Base-by-base conservation (phyloP, 1,140 invertebrate species). In the Penaeus vannamei region DNA sequence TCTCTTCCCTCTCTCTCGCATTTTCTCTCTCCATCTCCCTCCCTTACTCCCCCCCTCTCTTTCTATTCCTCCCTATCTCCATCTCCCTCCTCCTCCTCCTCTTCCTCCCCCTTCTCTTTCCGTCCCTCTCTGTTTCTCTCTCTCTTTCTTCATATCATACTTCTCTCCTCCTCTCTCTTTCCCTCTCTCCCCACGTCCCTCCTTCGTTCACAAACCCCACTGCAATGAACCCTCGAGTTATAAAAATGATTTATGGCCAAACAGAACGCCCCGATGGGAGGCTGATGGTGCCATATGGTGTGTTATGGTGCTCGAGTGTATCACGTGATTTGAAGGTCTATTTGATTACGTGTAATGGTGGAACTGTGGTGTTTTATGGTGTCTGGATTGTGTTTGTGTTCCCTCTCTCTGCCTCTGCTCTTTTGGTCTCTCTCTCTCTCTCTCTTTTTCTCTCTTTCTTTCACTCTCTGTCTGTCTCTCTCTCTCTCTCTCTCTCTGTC, bases 41-140 rank as follows among this genome's bases (percentile, higher is more conserved):
- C 26, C 7, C 26, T 77, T 14, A 14, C 72, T 77, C 26, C 29
- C 2, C 23, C 42, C 29, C 42, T 26, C 72, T 77, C 72, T 77
- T n/a, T 77, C 72, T 77, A 8, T 77, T n/a, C 29, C 72, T 77
- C 72, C 29, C 72, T 77, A 8, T 77, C 72, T 77, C 72, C 29
- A 8, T 77, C 72, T 77, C 36, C 10, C 36, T 42, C 36, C 10
- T 53, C 46, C 14, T 8, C 10, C 46, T 12, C 46, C 14, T 8
- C 14, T 14, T 12, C 76, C 76, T 20, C 29, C 76, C 19, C 76
- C 19, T 29, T 22, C 32, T 42, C 22, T 5, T 22, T 7, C 76
- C 22, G 4, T 20, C n/a, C 12, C n/a, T 14, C n/a, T 14, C n/a
- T 69, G 4, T 14, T 12, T 69, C 29, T 14, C n/a, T 69, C 66